Evolutionary conservation across 2,113 vertebrate genomes (phyloP).

Genomic region (Vanacampus margaritifer): DNA sequence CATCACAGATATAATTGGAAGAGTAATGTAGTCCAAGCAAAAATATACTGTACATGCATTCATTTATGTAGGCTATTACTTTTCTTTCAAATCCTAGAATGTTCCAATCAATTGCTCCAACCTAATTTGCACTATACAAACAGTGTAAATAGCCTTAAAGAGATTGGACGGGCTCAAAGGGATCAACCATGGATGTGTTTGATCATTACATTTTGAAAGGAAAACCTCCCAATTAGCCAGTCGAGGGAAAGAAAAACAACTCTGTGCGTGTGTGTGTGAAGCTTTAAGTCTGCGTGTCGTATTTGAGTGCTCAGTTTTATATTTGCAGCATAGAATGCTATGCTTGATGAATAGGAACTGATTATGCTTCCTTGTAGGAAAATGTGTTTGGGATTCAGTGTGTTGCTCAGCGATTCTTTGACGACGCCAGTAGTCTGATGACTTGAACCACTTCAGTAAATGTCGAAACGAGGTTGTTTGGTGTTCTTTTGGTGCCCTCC

Average conservation of each 20-base stretch:
- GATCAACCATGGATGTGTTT: conserved; percentile 32
- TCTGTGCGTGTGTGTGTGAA: conserved; percentile 2
- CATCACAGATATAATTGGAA: background rate
- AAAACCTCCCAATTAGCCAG: conserved; percentile 28
- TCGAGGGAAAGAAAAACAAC: conserved; percentile 1
- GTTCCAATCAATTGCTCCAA: conserved; percentile 25
- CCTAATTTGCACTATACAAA: conserved; percentile 39
- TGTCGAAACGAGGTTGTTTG: background rate
- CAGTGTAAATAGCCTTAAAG: conserved; percentile 39
- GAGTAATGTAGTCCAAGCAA: background rate
- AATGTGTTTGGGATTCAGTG: background rate
- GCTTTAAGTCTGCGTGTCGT: background rate
- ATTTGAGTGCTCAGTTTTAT: background rate
- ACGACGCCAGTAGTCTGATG: background rate
- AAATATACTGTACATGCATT: background rate
- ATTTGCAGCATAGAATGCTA: background rate
- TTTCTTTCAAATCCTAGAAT: conserved; percentile 15
- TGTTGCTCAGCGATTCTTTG: background rate
- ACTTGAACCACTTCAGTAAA: background rate
- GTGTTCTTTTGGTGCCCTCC: background rate
- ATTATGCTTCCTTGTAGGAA: background rate
- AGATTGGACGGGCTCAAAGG: conserved; percentile 29
- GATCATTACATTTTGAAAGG: conserved; percentile 39
- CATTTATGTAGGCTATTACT: conserved; percentile 23
- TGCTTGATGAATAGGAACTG: background rate